Evolutionary conservation across 2,888 invertebrate species (phyloP), one percentile per base, ranked within the genome.

Genomic region (Stenodera caucasica): DNA sequence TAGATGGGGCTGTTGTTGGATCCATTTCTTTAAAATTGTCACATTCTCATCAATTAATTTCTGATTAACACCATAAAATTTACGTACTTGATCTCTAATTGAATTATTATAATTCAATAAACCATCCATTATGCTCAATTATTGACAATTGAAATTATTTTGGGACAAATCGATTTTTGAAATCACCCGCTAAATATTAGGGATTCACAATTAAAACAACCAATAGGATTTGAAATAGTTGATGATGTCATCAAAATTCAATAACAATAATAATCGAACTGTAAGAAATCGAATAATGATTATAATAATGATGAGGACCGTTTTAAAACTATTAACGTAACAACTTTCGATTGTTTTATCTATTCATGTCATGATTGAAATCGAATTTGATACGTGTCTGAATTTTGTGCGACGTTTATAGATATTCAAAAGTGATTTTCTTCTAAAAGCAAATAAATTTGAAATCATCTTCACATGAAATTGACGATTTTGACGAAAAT

Each of bases 1-100:
- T 23, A 55, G 29, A 45, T 55, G 55, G 0, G 49, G 55, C 12
- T 49, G 55, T 45, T 37, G 37, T 49, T 21, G 15, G 6, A 55
- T n/a, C 55, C 55, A 55, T 12, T 49, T 30, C 12, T 29, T 26
- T 8, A 55, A 14, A 26, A 45, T 45, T 18, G 12, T 49, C 0
- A 55, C 11, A 29, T 55, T 14, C 11, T 29, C n/a, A 30, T 55
- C 40, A 7, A 55, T 45, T 30, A 12, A 5, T 12, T n/a, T 0
- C 8, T 21, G 45, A 21, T 45, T 12, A 9, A 21, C 21, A 21
- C 15, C 11, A 11, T 45, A 45, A 12, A 11, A 45, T 11, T 21
- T 9, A 18, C 45, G 45, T 21, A 45, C 45, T 21, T 45, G 18
- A 45, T 45, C 21, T 11, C 18, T 45, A 21, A 11, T 45, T 21